Conservation (phyloP, 2,797 vertebrate species). For the Channallabes apus region DNA sequence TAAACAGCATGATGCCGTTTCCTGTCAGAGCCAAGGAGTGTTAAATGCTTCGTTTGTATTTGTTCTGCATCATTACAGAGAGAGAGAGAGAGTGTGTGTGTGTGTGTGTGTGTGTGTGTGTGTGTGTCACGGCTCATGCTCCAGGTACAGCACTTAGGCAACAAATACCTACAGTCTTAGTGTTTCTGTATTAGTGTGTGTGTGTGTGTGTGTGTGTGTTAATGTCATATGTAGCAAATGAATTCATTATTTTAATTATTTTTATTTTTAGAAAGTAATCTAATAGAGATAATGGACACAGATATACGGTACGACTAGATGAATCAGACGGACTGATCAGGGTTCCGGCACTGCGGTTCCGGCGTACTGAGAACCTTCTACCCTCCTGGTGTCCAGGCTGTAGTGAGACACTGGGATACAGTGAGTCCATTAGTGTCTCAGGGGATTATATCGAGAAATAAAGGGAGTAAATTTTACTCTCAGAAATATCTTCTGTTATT, state of each 20-base stretch:
- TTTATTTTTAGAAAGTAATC: not conserved
- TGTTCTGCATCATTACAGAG: not conserved
- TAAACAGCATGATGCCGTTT: conserved; percentile 18
- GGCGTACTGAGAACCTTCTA: too few relatives aligned
- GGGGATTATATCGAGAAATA: too few relatives aligned
- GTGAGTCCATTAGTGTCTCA: too few relatives aligned
- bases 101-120: not conserved
- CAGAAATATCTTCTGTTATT: too few relatives aligned
- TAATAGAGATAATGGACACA: not conserved
- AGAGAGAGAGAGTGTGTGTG: not conserved
- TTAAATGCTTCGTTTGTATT: not conserved
- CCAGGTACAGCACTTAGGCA: too few relatives aligned
- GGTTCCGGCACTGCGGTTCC: too few relatives aligned
- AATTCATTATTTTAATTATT: not conserved
- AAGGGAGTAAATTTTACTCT: too few relatives aligned
- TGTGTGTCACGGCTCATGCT: not conserved
- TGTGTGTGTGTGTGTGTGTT: not conserved
- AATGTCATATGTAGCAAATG: not conserved
- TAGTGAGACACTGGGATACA: too few relatives aligned
- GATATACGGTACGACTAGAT: not conserved
- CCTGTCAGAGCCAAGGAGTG: not conserved
- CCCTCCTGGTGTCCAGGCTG: too few relatives aligned
- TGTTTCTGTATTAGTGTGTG: not conserved
- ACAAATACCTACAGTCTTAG: too few relatives aligned
- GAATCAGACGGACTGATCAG: too few relatives aligned